These are phyloP conservation scores for Malurus alboscapulatus DNA, from an alignment of 2,113 vertebrate species.

Conservation along the genomic window DNA sequence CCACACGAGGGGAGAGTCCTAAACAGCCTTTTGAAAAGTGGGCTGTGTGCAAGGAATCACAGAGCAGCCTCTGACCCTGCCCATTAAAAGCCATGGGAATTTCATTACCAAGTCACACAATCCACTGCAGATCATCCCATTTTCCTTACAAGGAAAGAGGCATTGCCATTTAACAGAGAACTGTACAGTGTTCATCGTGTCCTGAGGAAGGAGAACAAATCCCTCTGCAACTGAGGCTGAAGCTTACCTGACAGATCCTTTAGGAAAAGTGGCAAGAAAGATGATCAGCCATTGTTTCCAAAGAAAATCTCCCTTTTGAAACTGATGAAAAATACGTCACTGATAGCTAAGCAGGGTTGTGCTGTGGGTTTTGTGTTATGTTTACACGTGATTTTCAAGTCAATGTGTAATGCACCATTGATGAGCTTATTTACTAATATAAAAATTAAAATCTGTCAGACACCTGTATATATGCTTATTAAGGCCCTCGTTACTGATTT, in stretches of 20 bases:
- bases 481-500: neutral
- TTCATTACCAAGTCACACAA: neutral
- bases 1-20: accelerated
- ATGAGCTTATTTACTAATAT: neutral
- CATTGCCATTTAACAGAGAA: neutral
- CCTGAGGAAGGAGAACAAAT: neutral
- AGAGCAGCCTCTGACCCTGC: neutral
- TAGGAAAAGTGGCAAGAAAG: neutral
- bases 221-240: accelerated
- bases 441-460: neutral
- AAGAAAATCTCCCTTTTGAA: neutral
- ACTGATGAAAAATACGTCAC: neutral
- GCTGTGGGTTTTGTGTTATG: neutral
- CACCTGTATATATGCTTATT: accelerated
- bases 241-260: neutral
- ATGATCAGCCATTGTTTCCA: neutral
- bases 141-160: neutral
- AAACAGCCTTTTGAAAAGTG: neutral
- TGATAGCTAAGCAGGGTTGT: neutral
- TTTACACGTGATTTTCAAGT: neutral
- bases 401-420: neutral
- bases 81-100: neutral
- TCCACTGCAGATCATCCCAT: neutral
- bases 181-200: accelerated
- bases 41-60: neutral